Evolutionary conservation across 2,888 invertebrate genomes (phyloP).

Genomic region (Aleiodes leptofemur): DNA sequence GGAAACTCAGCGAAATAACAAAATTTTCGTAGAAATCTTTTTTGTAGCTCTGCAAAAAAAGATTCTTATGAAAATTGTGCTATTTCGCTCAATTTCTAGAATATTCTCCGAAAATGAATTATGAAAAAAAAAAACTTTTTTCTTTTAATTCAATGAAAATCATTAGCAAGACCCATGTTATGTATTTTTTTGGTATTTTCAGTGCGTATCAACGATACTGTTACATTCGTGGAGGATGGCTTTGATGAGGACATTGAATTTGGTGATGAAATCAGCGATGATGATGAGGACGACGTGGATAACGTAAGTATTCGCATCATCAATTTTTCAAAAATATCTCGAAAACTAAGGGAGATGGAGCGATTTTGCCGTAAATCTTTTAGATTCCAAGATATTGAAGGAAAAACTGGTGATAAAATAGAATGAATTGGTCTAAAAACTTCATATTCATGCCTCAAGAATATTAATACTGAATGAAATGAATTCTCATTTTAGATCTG

Average conservation of each 20-base stretch:
- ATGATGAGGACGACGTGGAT: slow-evolving; percentile 85
- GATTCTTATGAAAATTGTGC: too few species aligned
- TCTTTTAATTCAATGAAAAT: not conserved
- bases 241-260: slow-evolving; percentile 98
- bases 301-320: slow-evolving; percentile 68
- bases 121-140: too few species aligned
- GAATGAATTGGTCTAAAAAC: too few species aligned
- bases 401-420: slow-evolving; percentile 9
- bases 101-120: not conserved
- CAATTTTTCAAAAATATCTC: slow-evolving; percentile 10
- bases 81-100: too few species aligned
- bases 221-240: slow-evolving; percentile 95
- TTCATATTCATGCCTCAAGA: too few species aligned
- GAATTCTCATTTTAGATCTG: slow-evolving; percentile 64
- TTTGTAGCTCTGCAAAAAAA: too few species aligned
- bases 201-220: slow-evolving; percentile 97
- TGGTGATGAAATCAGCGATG: slow-evolving; percentile 95
- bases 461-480: not conserved
- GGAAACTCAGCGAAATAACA: too few species aligned
- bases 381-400: not conserved
- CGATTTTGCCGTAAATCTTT: not conserved
- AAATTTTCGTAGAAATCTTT: too few species aligned
- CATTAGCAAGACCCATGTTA: too few species aligned
- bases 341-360: not conserved
- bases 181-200: slow-evolving; percentile 56